Evolutionary conservation across 1,140 invertebrate genomes (phyloP).

Genomic region (Temnothorax longispinosus): DNA sequence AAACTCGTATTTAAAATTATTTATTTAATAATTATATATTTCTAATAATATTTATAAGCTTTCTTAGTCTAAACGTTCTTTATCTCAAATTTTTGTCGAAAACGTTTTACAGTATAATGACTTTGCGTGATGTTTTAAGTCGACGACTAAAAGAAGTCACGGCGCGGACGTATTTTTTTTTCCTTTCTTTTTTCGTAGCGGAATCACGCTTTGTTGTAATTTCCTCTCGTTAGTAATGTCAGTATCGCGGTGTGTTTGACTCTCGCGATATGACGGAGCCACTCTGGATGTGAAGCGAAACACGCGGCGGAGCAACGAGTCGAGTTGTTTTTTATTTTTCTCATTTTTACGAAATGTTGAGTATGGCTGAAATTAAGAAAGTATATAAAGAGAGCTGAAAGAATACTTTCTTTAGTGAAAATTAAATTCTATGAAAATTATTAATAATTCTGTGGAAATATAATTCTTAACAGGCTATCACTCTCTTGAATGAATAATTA

Average conservation of each 20-base stretch:
- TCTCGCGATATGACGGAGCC: neutral
- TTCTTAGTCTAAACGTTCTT: neutral
- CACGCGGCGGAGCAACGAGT: neutral
- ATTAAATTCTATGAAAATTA: no score
- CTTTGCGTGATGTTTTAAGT: constrained; percentile 57
- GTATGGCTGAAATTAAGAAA: no score
- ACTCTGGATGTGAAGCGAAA: constrained; percentile 27
- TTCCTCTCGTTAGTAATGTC: constrained; percentile 57
- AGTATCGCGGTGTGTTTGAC: constrained; percentile 29
- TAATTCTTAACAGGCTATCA: neutral
- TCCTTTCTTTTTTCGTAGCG: constrained; percentile 62
- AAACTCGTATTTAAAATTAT: neutral
- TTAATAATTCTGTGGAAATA: neutral
- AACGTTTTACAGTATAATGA: constrained; percentile 33
- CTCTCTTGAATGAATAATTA: neutral
- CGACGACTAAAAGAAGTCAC: constrained; percentile 49
- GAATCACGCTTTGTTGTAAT: constrained; percentile 83
- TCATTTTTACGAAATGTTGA: neutral
- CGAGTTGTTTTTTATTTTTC: neutral
- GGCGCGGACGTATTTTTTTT: constrained; percentile 34
- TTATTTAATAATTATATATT: neutral
- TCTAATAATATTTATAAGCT: no score
- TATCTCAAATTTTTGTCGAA: neutral
- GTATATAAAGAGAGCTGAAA: neutral
- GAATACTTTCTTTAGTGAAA: neutral